Evolutionary conservation across 2,888 invertebrate species (phyloP).

Genomic region (Azorinus chamasolen): DNA sequence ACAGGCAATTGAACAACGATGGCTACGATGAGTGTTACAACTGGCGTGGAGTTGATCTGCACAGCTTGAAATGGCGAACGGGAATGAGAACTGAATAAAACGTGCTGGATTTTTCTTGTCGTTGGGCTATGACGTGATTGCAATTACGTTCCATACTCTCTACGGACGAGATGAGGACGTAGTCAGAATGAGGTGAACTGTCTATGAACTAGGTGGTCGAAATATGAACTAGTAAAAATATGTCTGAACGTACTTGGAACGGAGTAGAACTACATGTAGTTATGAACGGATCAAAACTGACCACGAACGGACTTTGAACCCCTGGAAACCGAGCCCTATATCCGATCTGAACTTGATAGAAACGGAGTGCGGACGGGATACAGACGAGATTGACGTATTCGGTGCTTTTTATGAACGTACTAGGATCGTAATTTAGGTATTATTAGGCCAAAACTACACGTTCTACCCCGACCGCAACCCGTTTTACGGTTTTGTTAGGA

Average conservation of each 20-base stretch:
- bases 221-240: constrained; percentile 8
- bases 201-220: too few species aligned
- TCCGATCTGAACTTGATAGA: constrained; percentile 5
- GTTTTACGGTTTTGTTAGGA: constrained; percentile 8
- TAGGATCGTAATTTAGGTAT: too few species aligned
- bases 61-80: constrained; percentile 2
- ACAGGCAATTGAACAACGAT: constrained; percentile 7
- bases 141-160: background rate
- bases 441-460: too few species aligned
- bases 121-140: constrained; percentile 4
- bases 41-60: constrained; percentile 14
- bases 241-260: constrained; percentile 24
- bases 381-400: constrained; percentile 13
- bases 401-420: constrained; percentile 9
- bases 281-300: too few species aligned
- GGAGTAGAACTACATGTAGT: background rate
- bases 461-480: constrained; percentile 12
- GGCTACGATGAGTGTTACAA: constrained; percentile 7
- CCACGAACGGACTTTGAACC: constrained; percentile 13
- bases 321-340: constrained; percentile 10
- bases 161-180: constrained; percentile 12
- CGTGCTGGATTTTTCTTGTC: too few species aligned
- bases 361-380: too few species aligned
- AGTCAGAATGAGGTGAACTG: constrained; percentile 7
- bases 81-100: constrained; percentile 11